Conservation (phyloP, 2,888 invertebrate species). For the Smittia sp. region DNA sequence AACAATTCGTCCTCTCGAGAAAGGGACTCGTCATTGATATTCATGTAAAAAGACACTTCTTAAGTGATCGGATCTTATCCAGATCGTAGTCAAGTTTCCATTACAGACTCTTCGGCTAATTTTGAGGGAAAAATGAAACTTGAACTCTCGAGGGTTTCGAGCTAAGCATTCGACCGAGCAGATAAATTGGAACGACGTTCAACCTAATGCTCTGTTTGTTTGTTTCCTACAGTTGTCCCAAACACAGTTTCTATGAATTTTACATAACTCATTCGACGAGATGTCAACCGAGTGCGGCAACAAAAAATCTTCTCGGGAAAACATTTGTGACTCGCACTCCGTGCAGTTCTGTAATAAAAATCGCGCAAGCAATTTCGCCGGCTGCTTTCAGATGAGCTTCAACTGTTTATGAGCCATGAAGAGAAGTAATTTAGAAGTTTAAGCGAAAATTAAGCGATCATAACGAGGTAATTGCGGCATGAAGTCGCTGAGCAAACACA, state of each 20-base stretch:
- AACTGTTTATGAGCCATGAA: neutral
- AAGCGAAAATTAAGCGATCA: constrained; percentile 16
- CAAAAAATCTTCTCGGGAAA: neutral
- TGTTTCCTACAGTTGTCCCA: neutral
- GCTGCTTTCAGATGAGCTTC: neutral
- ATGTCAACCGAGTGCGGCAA: constrained; percentile 15
- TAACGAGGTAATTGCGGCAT: constrained; percentile 7
- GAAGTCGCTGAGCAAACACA: neutral
- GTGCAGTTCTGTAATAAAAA: neutral
- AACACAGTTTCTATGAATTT: constrained; percentile 14
- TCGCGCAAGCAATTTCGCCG: no score
- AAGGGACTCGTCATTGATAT: constrained; percentile 22
- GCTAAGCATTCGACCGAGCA: neutral
- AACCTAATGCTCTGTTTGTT: constrained; percentile 24
- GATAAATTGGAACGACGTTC: constrained; percentile 9
- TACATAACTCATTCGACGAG: constrained; percentile 6
- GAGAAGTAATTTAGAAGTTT: neutral
- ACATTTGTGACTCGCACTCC: neutral
- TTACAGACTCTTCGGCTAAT: constrained; percentile 19
- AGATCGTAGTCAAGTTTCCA: constrained; percentile 9
- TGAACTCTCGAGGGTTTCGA: neutral
- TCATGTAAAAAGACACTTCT: constrained; percentile 40
- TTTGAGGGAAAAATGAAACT: neutral
- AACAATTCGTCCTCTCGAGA: constrained; percentile 36
- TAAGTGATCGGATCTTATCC: neutral